Conservation (phyloP, 2,113 vertebrate genomes). For the Stomatorhinus ivindoensis region DNA sequence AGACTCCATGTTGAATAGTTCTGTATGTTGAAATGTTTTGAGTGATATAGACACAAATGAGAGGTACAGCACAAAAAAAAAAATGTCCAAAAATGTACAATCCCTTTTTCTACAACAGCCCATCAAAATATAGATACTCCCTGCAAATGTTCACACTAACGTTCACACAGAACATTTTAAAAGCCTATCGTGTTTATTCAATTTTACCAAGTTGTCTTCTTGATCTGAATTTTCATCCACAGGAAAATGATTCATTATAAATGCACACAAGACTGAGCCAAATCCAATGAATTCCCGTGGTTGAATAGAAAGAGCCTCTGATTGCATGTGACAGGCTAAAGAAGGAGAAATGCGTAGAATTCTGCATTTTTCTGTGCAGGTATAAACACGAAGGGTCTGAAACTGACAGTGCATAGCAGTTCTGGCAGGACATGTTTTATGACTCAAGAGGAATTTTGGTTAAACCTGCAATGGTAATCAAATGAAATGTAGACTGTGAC, state of each 20-base stretch:
- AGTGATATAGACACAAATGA: background rate
- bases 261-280: background rate
- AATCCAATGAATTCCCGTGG: background rate
- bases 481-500: background rate
- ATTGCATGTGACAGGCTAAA: conserved; percentile 8
- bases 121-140: background rate
- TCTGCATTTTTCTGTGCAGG: background rate
- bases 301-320: background rate
- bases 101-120: background rate
- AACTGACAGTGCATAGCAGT: conserved; percentile 1
- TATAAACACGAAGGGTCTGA: background rate
- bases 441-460: background rate
- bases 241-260: background rate
- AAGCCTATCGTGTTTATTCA: background rate
- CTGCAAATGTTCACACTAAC: background rate
- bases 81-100: background rate
- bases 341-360: background rate
- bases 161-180: background rate
- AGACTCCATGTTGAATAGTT: background rate
- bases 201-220: background rate
- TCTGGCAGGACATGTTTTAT: background rate
- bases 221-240: background rate
- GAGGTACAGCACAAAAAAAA: background rate
- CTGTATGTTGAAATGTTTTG: background rate
- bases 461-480: conserved; percentile 10